These are phyloP conservation scores for Myodes glareolus DNA, from an alignment of 2,113 vertebrate species.

Conservation along the genomic window DNA sequence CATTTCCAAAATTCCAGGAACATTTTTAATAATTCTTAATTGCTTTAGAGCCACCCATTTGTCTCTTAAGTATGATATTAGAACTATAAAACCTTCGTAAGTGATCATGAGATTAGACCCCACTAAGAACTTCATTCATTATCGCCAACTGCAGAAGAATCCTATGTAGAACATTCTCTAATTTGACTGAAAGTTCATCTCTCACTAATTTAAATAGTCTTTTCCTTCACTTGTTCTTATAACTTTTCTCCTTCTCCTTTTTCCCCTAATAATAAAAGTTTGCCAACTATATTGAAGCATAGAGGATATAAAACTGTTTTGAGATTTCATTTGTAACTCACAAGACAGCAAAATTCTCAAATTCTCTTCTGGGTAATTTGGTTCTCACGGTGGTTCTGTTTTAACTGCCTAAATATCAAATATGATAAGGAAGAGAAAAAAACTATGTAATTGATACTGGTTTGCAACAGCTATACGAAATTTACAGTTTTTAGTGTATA, in stretches of 20 bases:
- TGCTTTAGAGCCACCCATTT: conserved; percentile 51
- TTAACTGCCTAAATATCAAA: conserved; percentile 50
- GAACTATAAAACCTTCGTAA: conserved; percentile 46
- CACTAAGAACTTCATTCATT: conserved; percentile 15
- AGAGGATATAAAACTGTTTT: conserved; percentile 1
- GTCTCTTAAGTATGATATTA: neutral
- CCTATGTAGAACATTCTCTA: conserved; percentile 29
- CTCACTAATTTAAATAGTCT: neutral
- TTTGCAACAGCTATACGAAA: neutral
- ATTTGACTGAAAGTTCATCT: conserved; percentile 19
- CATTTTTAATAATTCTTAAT: conserved; percentile 41
- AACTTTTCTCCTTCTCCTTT: neutral
- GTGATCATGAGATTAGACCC: conserved; percentile 28
- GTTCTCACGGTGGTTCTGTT: neutral
- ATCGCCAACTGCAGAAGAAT: neutral
- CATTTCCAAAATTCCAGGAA: conserved; percentile 46
- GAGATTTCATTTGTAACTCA: conserved; percentile 47
- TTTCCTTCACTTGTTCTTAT: neutral
- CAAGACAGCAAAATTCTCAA: neutral
- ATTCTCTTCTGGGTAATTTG: neutral
- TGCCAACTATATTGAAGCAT: neutral
- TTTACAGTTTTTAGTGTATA: neutral
- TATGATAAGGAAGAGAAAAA: conserved; percentile 13
- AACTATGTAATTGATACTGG: neutral
- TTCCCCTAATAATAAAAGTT: neutral